phyloP scores from a whole-genome alignment of 2,113 vertebrate genomes.

The Gallinago paraguaiae region DNA sequence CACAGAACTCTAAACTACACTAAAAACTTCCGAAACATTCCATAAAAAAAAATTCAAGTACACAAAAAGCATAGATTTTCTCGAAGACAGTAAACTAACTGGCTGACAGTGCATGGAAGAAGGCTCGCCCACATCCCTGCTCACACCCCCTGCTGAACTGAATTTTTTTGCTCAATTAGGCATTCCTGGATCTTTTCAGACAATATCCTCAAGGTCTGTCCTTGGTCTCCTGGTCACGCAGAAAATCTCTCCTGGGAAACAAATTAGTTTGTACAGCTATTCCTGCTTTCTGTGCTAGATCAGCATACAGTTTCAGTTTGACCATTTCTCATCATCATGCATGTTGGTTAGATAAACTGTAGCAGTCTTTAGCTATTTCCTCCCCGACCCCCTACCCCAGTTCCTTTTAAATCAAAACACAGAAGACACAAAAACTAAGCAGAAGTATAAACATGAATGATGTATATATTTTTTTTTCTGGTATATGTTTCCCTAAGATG shows the following conservation, averaged over 20 bases:
- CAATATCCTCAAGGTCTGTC: slow-evolving; percentile 1
- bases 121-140: neutral
- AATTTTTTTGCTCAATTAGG: neutral
- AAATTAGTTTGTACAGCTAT: slow-evolving; percentile 6
- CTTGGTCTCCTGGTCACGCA: slow-evolving; percentile 8
- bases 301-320: neutral
- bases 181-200: neutral
- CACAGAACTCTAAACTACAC: accelerated
- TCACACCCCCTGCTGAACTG: neutral
- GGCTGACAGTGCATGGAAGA: neutral
- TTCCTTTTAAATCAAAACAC: neutral
- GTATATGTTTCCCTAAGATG: neutral
- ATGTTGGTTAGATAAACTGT: neutral
- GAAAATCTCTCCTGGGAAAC: slow-evolving; percentile 21
- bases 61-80: neutral
- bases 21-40: neutral
- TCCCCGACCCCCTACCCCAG: no score
- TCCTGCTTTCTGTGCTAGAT: slow-evolving; percentile 4
- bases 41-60: neutral
- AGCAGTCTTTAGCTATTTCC: neutral
- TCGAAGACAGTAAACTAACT: neutral
- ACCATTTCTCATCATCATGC: neutral
- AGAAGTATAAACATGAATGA: neutral
- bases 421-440: neutral
- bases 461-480: neutral